These are phyloP conservation scores for Chrysogorgia sp. DNA, from an alignment of 92 coral and sea anemone genomes.

Conservation along the genomic window DNA sequence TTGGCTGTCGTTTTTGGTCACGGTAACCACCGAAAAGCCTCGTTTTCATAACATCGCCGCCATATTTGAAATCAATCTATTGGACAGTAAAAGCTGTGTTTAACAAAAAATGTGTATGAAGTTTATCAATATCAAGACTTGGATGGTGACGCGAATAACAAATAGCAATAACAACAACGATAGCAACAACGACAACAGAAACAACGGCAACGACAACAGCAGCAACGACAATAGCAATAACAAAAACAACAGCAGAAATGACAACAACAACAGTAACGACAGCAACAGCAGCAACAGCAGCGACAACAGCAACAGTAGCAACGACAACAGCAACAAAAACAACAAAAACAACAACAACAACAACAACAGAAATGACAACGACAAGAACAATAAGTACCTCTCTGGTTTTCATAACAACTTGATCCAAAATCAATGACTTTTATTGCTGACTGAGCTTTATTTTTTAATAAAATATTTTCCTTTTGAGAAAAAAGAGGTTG, in stretches of 20 bases:
- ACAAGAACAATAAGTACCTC: conserved; percentile 60
- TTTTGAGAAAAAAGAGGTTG: conserved; percentile 50
- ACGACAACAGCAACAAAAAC: not conserved
- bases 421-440: conserved; percentile 98
- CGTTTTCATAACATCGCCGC: not conserved
- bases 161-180: not conserved
- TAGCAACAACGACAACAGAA: not conserved
- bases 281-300: not conserved
- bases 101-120: too few species aligned
- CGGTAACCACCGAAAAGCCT: not conserved
- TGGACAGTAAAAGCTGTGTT: too few species aligned
- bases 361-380: not conserved
- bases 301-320: not conserved
- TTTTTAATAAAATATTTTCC: conserved; percentile 72
- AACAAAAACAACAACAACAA: not conserved
- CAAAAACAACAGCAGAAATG: not conserved
- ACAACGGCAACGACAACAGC: not conserved
- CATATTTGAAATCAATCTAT: too few species aligned
- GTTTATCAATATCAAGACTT: too few species aligned
- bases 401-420: conserved; percentile 89
- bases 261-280: not conserved
- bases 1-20: too few species aligned
- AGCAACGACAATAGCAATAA: not conserved
- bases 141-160: not conserved
- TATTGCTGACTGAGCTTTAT: conserved; percentile 84